These are phyloP conservation scores for Drosophila persimilis DNA, from an alignment of 1,140 invertebrate species.

Conservation along the genomic window DNA sequence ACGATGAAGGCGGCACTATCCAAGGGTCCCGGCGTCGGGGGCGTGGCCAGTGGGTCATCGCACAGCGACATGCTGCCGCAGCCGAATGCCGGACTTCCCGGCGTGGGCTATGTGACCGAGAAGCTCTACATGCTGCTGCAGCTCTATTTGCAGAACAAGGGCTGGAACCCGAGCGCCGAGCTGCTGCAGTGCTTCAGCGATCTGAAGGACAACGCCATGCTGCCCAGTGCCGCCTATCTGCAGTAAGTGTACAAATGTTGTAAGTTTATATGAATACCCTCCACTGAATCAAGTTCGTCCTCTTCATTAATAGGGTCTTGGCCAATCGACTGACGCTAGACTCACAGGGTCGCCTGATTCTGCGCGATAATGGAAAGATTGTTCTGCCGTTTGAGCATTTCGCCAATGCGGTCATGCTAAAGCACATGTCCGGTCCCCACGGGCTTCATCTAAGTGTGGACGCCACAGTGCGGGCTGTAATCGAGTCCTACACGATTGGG, in stretches of 20 bases:
- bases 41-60: slow-evolving; percentile 35
- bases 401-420: slow-evolving; percentile 94
- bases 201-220: slow-evolving; percentile 92
- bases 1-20: slow-evolving; percentile 93
- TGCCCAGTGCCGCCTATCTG: slow-evolving; percentile 92
- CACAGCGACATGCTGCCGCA: slow-evolving; percentile 84
- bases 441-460: slow-evolving; percentile 91
- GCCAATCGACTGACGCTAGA: slow-evolving; percentile 91
- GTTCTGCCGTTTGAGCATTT: slow-evolving; percentile 94
- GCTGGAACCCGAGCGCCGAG: slow-evolving; percentile 93
- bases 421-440: slow-evolving; percentile 93
- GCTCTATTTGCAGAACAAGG: slow-evolving; percentile 92
- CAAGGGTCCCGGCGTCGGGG: slow-evolving; percentile 85
- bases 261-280: neutral
- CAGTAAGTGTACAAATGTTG: slow-evolving; percentile 86
- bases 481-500: slow-evolving; percentile 93
- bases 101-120: slow-evolving; percentile 92
- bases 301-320: slow-evolving; percentile 87
- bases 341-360: slow-evolving; percentile 90
- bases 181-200: slow-evolving; percentile 93
- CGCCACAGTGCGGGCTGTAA: slow-evolving; percentile 90
- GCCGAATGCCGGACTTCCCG: slow-evolving; percentile 84
- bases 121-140: slow-evolving; percentile 93
- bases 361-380: slow-evolving; percentile 93
- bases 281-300: neutral